phyloP scores from a whole-genome alignment of 2,113 vertebrate genomes.

The Suncus etruscus region DNA sequence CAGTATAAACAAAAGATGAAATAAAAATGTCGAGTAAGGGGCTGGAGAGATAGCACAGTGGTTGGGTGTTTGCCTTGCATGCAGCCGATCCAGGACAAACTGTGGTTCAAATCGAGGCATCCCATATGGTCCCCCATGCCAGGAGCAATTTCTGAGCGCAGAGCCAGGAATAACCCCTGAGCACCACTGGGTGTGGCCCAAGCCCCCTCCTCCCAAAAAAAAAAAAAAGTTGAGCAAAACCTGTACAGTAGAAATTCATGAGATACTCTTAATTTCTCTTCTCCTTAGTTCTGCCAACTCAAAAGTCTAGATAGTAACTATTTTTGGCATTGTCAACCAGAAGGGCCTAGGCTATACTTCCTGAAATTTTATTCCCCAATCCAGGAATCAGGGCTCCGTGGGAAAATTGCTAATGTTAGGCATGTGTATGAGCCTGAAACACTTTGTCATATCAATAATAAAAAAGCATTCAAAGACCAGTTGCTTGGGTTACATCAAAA shows the following conservation, averaged over 20 bases:
- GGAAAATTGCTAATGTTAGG: background rate
- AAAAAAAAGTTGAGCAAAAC: too few species aligned
- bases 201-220: too few species aligned
- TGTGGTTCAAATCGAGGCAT: too few species aligned
- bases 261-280: background rate
- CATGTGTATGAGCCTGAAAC: background rate
- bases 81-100: too few species aligned
- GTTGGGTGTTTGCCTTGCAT: too few species aligned
- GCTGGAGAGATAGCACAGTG: too few species aligned
- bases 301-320: background rate
- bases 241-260: background rate
- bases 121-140: too few species aligned
- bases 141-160: too few species aligned
- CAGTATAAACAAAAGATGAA: background rate
- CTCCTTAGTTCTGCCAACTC: background rate
- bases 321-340: background rate
- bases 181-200: too few species aligned
- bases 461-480: slow-evolving; percentile 5
- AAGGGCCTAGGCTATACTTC: background rate
- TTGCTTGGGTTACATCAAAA: background rate
- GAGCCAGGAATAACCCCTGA: too few species aligned
- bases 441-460: background rate
- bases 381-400: background rate
- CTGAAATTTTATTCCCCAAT: background rate
- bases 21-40: too few species aligned